Conservation (phyloP, 2,888 invertebrate species). For the Barypeithes pellucidus region DNA sequence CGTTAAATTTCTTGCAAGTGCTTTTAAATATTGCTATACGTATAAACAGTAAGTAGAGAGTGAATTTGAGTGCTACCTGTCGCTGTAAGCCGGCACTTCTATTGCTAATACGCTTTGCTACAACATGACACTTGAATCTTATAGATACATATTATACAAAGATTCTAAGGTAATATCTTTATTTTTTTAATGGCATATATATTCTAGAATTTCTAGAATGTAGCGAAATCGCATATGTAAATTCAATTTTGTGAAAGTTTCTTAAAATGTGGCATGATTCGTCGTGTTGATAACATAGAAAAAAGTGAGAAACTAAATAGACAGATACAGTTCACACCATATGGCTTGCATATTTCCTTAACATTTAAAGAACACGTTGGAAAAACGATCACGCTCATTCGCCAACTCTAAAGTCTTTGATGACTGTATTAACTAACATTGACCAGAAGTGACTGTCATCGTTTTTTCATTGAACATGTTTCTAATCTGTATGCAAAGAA, state of each 20-base stretch:
- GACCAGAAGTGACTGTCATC: too few species aligned
- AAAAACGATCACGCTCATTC: too few species aligned
- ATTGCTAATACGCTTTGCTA: slow-evolving; percentile 36
- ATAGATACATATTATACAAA: slow-evolving; percentile 6
- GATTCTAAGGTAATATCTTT: slow-evolving; percentile 1
- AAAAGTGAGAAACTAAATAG: slow-evolving; percentile 9
- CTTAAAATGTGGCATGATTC: slow-evolving; percentile 47
- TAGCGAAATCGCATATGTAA: not conserved
- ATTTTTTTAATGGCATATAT: slow-evolving; percentile 2
- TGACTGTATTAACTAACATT: too few species aligned
- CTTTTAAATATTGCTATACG: slow-evolving; percentile 46
- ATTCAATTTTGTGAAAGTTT: not conserved
- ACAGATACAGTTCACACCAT: slow-evolving; percentile 35
- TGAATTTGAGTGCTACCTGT: slow-evolving; percentile 32
- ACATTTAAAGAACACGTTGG: too few species aligned
- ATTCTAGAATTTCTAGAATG: not conserved
- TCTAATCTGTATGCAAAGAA: slow-evolving; percentile 66
- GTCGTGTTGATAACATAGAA: slow-evolving; percentile 46
- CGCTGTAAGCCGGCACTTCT: slow-evolving; percentile 33
- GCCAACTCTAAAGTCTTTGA: too few species aligned
- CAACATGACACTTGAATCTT: slow-evolving; percentile 17
- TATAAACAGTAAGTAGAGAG: slow-evolving; percentile 48
- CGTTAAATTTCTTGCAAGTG: slow-evolving; percentile 44
- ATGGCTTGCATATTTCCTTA: slow-evolving; percentile 31
- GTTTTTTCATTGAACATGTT: slow-evolving; percentile 9